Evolutionary conservation across 2,797 vertebrate species (phyloP).

Genomic region (Premnoplex brunnescens): DNA sequence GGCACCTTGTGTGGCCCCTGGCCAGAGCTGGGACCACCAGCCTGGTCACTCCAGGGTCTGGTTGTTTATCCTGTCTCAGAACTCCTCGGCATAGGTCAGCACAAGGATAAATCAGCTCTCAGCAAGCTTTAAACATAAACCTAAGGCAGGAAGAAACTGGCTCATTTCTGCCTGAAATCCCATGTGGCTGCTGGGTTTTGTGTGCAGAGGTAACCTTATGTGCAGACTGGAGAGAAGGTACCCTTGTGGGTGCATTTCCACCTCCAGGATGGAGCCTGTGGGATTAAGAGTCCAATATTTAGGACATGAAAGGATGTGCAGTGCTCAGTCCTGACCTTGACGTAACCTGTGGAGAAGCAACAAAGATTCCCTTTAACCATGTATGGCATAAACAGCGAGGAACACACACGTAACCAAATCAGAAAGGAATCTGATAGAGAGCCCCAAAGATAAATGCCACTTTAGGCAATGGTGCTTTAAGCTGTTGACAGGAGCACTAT

Average conservation of each 20-base stretch:
- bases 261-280: background rate
- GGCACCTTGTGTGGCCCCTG: no score
- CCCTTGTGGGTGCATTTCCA: background rate
- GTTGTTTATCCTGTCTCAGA: background rate
- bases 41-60: background rate
- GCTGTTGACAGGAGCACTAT: constrained; percentile 59
- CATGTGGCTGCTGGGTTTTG: background rate
- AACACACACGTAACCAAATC: background rate
- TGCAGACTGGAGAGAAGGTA: background rate
- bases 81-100: background rate
- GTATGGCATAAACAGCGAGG: constrained; percentile 20
- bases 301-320: background rate
- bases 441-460: constrained; percentile 54
- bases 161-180: background rate
- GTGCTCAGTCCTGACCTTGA: constrained; percentile 36
- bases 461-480: constrained; percentile 54
- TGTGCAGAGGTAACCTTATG: background rate
- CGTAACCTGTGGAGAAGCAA: constrained; percentile 9
- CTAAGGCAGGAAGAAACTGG: background rate
- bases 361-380: constrained; percentile 50
- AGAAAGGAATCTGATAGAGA: constrained; percentile 65
- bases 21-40: background rate
- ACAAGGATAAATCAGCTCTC: background rate
- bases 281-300: background rate
- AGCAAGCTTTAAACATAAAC: background rate